Percentiles rank a stretch among this genome's conserved stretches.
Evolutionary conservation across 53 echinoderm and acorn worm species (phyloP).

Genomic region (Crossaster papposus): DNA sequence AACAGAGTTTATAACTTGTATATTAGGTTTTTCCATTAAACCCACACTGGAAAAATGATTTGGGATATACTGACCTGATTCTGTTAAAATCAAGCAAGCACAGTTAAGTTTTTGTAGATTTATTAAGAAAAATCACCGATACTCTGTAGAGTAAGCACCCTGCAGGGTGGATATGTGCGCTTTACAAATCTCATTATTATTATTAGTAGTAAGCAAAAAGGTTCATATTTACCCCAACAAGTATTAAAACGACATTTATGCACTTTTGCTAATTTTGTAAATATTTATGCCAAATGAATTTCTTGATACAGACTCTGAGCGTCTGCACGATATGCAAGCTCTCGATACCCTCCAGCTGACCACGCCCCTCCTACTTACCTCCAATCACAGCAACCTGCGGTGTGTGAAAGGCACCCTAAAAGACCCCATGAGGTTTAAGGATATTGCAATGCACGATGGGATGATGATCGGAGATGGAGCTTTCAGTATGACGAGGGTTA

Average conservation of each 20-base stretch:
- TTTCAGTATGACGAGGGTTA: slow-evolving; percentile 22
- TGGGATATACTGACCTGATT: too few relatives aligned
- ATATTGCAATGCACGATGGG: background rate
- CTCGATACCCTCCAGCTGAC: slow-evolving; percentile 55
- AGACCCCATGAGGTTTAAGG: slow-evolving; percentile 24
- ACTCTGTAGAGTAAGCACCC: too few relatives aligned
- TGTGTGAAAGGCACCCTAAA: slow-evolving; percentile 16
- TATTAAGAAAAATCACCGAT: too few relatives aligned
- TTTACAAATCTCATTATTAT: too few relatives aligned
- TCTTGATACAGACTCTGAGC: background rate
- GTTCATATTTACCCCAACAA: too few relatives aligned
- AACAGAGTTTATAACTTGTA: too few relatives aligned
- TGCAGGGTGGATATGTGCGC: too few relatives aligned
- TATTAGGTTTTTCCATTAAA: too few relatives aligned
- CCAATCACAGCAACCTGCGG: slow-evolving; percentile 56
- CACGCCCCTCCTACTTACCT: slow-evolving; percentile 37
- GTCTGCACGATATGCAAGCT: slow-evolving; percentile 20
- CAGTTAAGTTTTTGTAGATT: too few relatives aligned
- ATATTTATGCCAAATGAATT: background rate
- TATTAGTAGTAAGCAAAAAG: too few relatives aligned
- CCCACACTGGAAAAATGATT: too few relatives aligned
- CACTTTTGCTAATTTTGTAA: background rate
- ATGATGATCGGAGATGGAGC: slow-evolving; percentile 17
- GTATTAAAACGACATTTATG: background rate
- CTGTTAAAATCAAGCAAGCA: too few relatives aligned